Evolutionary conservation across 2,113 vertebrate genomes (phyloP), one percentile per base, ranked within the genome.

Genomic region (Proteles cristata): DNA sequence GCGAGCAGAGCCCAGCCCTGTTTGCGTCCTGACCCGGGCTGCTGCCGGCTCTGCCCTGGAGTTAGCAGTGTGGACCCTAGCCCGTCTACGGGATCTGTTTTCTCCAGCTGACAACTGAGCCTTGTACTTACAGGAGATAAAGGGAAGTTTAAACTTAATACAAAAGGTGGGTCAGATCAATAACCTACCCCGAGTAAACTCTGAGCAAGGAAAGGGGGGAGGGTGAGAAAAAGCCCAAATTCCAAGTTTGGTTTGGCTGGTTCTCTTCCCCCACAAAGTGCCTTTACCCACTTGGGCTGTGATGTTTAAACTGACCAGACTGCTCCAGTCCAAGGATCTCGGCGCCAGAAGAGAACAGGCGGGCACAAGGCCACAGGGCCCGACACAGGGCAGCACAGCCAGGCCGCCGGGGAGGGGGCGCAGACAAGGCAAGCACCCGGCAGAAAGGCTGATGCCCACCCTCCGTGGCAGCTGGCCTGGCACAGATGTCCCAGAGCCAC

Each of bases 281-380:
- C 35, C 61, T 91, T 86, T 33, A 76, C 65, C 55, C 43, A n/a
- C 48, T 6, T 81, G 77, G 45, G 68, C 88, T 93, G 11, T 71
- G 50, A 79, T 11, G 16, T 39, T 1, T 39, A 76, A 82, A n/a
- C 16, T 12, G n/a, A 66, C 26, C 74, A 45, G 66, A 55, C 69
- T 58, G 16, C 85, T 93, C 69, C 19, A 26, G 14, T 35, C 45
- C 43, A 43, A 73, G 50, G 28, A 11, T 17, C 82, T 83, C 80
- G 87, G 95, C 93, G 83, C 35, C 7, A 53, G 85, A 23, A 94
- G 86, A 93, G 43, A 65, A 35, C 16, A 88, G 74, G 80, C 96
- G 82, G 71, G 81, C 1, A n/a, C 76, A 17, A 90, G 66, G 86
- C 43, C 43, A 23, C 0, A 17, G 39, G 58, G 53, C 63, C 31